phyloP scores from a whole-genome alignment of 2,113 vertebrate species.

The Monopterus albus region DNA sequence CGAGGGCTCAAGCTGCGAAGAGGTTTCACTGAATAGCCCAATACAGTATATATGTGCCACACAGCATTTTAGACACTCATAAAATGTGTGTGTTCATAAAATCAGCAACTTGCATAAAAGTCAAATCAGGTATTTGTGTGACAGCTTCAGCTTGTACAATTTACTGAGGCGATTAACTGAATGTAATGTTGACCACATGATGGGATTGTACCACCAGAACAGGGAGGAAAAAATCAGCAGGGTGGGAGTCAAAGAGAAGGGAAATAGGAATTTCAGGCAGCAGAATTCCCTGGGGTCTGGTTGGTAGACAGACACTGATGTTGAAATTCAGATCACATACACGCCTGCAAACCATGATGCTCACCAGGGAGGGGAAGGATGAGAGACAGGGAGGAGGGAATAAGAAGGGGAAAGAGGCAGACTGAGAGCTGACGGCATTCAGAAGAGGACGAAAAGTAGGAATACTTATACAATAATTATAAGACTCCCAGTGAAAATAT shows the following conservation, averaged over 20 bases:
- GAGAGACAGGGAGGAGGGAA: slow-evolving; percentile 22
- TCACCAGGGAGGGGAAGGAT: slow-evolving; percentile 28
- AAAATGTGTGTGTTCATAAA: neutral
- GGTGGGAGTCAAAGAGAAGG: slow-evolving; percentile 12
- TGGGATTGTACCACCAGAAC: slow-evolving; percentile 7
- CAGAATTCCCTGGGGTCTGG: slow-evolving; percentile 49
- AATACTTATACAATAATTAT: neutral
- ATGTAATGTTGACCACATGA: slow-evolving; percentile 5
- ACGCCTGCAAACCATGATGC: slow-evolving; percentile 51
- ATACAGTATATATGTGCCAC: neutral
- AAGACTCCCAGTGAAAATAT: neutral
- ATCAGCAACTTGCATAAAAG: neutral
- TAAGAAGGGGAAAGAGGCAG: slow-evolving; percentile 21
- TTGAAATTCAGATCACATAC: slow-evolving; percentile 78
- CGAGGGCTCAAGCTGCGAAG: slow-evolving; percentile 1
- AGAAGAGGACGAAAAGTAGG: neutral
- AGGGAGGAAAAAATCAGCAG: neutral
- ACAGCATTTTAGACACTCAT: neutral
- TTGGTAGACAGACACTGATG: slow-evolving; percentile 59
- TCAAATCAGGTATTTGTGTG: neutral
- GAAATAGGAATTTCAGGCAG: slow-evolving; percentile 54
- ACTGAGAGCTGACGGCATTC: neutral
- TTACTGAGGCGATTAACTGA: neutral
- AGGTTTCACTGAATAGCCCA: slow-evolving; percentile 22
- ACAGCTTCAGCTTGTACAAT: neutral